Base-by-base conservation (phyloP, 2,888 invertebrate genomes). In the Syritta pipiens region DNA sequence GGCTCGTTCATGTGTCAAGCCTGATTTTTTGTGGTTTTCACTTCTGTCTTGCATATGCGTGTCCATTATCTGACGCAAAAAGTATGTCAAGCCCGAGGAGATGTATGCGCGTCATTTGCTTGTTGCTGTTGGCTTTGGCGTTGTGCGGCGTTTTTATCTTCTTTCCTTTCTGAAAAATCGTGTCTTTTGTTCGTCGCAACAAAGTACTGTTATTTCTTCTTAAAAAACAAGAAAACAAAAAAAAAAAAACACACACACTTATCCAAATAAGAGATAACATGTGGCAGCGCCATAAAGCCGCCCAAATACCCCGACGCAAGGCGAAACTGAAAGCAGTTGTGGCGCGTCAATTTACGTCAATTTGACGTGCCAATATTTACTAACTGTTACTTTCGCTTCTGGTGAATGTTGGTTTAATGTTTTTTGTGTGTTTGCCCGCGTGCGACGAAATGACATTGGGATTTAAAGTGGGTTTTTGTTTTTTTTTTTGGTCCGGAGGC, bases 311-410 rank as follows among this genome's bases (percentile, higher is more conserved):
- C n/a, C n/a, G 46, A 40, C 37, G 28, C 40, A 49, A 49, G 37
- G 44, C 55, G 75, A 69, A 76, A 69, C 63, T 51, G 69, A 76
- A 76, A 57, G 69, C 76, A 51, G 76, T 55, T 57, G 19, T 53
- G 59, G 44, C 75, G 35, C 24, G 53, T 51, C 53, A 74, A 59
- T 67, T 67, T 49, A 57, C 32, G 62, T 76, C 68, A 69, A 69
- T 69, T 57, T 69, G 44, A 76, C 49, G 63, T 69, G 55, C 30
- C 63, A 76, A 76, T 76, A 76, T 76, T 76, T 69, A 63, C 69
- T 51, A 63, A 76, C 57, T 63, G 69, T 76, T 63, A 76, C 76
- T 76, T 76, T 76, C 63, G 30, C 55, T 57, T 67, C 63, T 37
- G 14, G 14, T 10, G 19, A 9, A 20, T 55, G 35, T 55, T 46